Conservation (phyloP, 92 coral and sea anemone genomes). For the Micromussa lordhowensis region DNA sequence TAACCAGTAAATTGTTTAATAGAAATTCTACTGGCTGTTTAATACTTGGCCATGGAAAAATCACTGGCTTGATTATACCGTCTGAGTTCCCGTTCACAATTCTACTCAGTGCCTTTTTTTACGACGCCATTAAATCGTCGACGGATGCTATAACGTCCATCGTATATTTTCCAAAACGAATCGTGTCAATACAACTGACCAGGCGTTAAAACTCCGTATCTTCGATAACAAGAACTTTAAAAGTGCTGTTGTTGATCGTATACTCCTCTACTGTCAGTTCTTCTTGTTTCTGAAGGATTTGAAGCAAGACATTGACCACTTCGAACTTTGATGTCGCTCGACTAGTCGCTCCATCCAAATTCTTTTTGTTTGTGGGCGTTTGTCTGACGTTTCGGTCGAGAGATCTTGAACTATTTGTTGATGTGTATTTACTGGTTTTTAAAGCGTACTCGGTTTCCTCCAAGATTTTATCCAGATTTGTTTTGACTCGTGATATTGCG, state of each 20-base stretch:
- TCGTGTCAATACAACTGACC: not conserved
- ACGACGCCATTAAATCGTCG: not conserved
- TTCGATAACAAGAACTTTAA: constrained; percentile 71
- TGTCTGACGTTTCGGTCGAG: not conserved
- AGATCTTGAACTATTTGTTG: not conserved
- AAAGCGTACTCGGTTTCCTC: constrained; percentile 37
- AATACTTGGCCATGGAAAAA: not conserved
- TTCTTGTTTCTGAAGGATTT: constrained; percentile 68
- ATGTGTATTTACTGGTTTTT: constrained; percentile 14
- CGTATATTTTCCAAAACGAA: not conserved
- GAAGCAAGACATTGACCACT: constrained; percentile 50
- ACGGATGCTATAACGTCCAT: not conserved
- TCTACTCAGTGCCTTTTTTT: not conserved
- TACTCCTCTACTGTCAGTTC: constrained; percentile 66
- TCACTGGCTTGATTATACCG: not conserved
- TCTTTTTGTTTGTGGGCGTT: not conserved
- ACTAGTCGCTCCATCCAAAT: not conserved
- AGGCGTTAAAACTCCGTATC: constrained; percentile 57
- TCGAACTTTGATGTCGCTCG: constrained; percentile 31
- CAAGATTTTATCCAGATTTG: constrained; percentile 41
- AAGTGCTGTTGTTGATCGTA: constrained; percentile 58
- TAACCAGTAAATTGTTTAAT: not conserved
- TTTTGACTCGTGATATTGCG: constrained; percentile 39
- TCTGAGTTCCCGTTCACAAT: not conserved
- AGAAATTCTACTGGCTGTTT: not conserved